phyloP scores from a whole-genome alignment of 2,797 vertebrate genomes.

The Dipus sagitta region DNA sequence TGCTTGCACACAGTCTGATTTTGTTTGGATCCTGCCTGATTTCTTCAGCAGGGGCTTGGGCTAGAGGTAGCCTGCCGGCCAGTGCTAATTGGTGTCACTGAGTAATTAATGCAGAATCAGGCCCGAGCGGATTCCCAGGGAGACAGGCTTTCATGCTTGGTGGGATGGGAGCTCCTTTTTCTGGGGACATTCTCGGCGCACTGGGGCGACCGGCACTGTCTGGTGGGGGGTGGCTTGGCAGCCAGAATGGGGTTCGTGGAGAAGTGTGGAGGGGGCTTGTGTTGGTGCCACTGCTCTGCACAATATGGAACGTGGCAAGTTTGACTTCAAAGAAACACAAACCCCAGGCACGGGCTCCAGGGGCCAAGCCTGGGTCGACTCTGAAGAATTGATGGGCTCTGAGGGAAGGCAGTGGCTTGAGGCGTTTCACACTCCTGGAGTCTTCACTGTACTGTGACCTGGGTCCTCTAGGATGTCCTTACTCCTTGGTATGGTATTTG shows the following conservation, averaged over 20 bases:
- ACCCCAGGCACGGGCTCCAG: constrained; percentile 16
- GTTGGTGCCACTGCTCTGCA: constrained; percentile 67
- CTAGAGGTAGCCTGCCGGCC: constrained; percentile 65
- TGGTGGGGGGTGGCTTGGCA: constrained; percentile 64
- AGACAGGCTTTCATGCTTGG: constrained; percentile 71
- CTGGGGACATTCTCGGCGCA: constrained; percentile 42
- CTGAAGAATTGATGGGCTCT: neutral
- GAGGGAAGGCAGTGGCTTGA: neutral
- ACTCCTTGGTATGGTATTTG: neutral
- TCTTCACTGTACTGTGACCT: neutral
- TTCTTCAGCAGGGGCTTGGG: constrained; percentile 41
- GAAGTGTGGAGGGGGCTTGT: constrained; percentile 65
- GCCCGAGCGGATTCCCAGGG: constrained; percentile 76
- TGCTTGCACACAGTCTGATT: constrained; percentile 13
- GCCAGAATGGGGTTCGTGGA: constrained; percentile 64
- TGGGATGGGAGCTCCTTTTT: constrained; percentile 74
- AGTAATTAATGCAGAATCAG: constrained; percentile 80
- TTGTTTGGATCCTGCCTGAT: constrained; percentile 67
- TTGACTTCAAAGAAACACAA: constrained; percentile 74
- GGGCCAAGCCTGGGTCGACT: constrained; percentile 41
- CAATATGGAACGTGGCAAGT: constrained; percentile 67
- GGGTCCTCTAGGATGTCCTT: neutral
- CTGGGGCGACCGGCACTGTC: constrained; percentile 49
- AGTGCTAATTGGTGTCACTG: constrained; percentile 79
- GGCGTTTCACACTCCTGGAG: neutral